A percentile compares a stretch with the other conserved stretches of the same genome.
These are phyloP conservation scores for Chaenocephalus aceratus DNA, from an alignment of 2,113 vertebrate species.

Conservation along the genomic window DNA sequence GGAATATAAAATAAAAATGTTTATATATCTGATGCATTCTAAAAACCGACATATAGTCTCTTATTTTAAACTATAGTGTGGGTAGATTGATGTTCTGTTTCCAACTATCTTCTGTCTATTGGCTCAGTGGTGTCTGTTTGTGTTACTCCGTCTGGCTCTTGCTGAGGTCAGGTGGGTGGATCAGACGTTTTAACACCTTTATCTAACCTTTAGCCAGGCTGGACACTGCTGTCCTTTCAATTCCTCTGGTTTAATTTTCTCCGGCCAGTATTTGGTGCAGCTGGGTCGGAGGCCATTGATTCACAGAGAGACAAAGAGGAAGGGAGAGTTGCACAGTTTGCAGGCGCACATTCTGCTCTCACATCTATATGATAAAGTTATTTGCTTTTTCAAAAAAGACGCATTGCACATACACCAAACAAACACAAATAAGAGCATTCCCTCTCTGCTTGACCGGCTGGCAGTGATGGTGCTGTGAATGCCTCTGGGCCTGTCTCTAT, in stretches of 20 bases:
- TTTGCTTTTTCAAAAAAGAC: constrained; percentile 8
- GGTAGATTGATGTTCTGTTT: constrained; percentile 8
- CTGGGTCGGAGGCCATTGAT: constrained; percentile 36
- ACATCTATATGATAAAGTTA: neutral
- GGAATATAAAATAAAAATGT: neutral
- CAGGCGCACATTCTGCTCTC: constrained; percentile 4
- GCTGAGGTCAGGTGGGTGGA: constrained; percentile 14
- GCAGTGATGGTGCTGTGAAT: constrained; percentile 35
- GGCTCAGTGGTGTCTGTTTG: constrained; percentile 4
- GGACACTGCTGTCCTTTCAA: constrained; percentile 12
- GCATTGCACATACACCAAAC: constrained; percentile 1
- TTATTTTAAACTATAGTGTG: neutral
- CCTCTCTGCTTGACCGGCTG: constrained; percentile 13
- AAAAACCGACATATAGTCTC: neutral
- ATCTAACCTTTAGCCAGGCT: constrained; percentile 40
- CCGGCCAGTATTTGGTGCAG: constrained; percentile 43
- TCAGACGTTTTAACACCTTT: constrained; percentile 25
- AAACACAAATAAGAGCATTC: constrained; percentile 15
- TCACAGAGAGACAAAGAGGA: constrained; percentile 33
- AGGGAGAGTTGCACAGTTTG: constrained; percentile 9
- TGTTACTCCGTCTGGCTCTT: constrained; percentile 5
- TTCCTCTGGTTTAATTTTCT: constrained; percentile 50
- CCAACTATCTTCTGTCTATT: constrained; percentile 6
- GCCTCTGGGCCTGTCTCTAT: constrained; percentile 32
- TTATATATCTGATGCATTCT: neutral